Evolutionary conservation across 2,888 invertebrate species (phyloP).

Genomic region (Caenorhabditis parvicauda): DNA sequence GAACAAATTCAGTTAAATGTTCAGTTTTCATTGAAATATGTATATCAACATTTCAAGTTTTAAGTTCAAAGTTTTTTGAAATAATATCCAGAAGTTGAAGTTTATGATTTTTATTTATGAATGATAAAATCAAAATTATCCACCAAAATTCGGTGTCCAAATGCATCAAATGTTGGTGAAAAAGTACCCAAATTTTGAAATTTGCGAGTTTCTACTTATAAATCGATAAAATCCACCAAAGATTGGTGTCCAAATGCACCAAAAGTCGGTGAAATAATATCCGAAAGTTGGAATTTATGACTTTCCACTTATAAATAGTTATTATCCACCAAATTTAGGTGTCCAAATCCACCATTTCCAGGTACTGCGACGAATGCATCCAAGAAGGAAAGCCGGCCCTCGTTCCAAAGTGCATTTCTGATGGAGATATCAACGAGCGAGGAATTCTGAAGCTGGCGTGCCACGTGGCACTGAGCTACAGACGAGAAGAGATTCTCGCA

Average conservation of each 20-base stretch:
- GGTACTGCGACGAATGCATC: conserved; percentile 13
- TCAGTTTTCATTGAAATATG: too few relatives aligned
- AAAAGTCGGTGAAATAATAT: too few relatives aligned
- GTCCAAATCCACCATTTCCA: conserved; percentile 1
- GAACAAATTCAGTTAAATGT: too few relatives aligned
- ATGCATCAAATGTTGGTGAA: too few relatives aligned
- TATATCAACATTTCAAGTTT: too few relatives aligned
- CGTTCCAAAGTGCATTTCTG: conserved; percentile 17
- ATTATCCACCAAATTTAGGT: conserved; percentile 2
- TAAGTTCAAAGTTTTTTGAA: too few relatives aligned
- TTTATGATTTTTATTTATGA: too few relatives aligned
- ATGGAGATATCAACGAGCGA: conserved; percentile 13
- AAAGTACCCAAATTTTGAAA: neutral
- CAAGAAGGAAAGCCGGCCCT: conserved; percentile 7
- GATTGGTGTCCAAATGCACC: too few relatives aligned
- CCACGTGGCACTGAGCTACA: conserved; percentile 17
- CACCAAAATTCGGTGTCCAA: too few relatives aligned
- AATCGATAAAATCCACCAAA: too few relatives aligned
- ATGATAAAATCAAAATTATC: too few relatives aligned
- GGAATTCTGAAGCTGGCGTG: conserved; percentile 30
- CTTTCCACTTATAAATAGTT: neutral
- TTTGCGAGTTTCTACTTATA: neutral
- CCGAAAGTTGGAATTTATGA: neutral
- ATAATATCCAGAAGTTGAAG: too few relatives aligned
- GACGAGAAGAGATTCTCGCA: conserved; percentile 6